A percentile compares a stretch with the other conserved stretches of the same genome.
phyloP scores from a whole-genome alignment of 2,797 vertebrate genomes.

The Sebastes nivosus region DNA sequence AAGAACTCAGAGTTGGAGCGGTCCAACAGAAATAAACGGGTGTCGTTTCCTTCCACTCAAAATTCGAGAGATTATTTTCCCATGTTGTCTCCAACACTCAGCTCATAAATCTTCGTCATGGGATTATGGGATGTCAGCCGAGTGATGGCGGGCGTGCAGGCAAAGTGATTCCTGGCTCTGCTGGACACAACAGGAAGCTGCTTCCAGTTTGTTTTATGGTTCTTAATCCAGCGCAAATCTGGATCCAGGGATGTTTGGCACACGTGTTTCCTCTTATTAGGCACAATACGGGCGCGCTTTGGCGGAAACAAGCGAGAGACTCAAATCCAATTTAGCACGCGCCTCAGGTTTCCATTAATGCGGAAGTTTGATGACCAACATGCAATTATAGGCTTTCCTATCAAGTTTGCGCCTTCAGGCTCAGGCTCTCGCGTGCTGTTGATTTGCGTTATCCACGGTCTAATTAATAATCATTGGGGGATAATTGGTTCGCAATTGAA shows the following conservation, averaged over 20 bases:
- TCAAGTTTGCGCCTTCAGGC: constrained; percentile 71
- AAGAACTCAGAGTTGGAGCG: too few species aligned
- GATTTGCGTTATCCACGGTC: constrained; percentile 32
- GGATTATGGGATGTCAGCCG: constrained; percentile 54
- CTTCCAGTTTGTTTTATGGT: constrained; percentile 46
- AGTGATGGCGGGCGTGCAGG: constrained; percentile 26
- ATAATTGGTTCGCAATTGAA: constrained; percentile 41
- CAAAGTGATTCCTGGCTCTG: constrained; percentile 3
- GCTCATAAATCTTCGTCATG: constrained; percentile 58
- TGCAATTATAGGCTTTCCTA: constrained; percentile 74
- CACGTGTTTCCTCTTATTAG: constrained; percentile 83
- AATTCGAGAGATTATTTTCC: constrained; percentile 36
- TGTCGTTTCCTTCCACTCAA: background rate
- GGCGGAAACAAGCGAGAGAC: constrained; percentile 68
- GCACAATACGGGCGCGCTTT: constrained; percentile 44
- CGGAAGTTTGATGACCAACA: constrained; percentile 79
- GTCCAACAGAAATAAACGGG: constrained; percentile 11
- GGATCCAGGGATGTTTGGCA: constrained; percentile 62
- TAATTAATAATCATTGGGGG: constrained; percentile 45
- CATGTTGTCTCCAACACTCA: constrained; percentile 39
- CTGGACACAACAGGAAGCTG: constrained; percentile 54
- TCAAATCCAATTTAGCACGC: constrained; percentile 71
- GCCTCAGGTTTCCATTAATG: constrained; percentile 79
- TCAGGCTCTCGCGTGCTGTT: constrained; percentile 35
- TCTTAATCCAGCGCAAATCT: constrained; percentile 65